Base-by-base conservation (phyloP, 2,888 invertebrate species). In the Polyploca ridens region DNA sequence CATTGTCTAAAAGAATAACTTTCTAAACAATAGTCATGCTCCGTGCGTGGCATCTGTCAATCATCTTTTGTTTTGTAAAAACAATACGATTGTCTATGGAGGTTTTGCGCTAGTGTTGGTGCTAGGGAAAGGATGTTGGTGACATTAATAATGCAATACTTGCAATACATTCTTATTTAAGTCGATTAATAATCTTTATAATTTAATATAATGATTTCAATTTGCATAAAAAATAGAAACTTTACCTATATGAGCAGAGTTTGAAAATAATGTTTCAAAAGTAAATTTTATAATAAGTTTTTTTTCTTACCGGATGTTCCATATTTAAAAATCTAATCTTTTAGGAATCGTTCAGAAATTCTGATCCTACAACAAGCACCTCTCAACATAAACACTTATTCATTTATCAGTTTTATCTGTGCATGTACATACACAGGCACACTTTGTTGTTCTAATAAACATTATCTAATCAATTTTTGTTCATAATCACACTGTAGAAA, bases 1-100 rank as follows among this genome's bases (percentile, higher is more conserved):
- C 41, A 74, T 75, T 78, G 75, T 77, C 70, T 67, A 67, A 71
- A 41, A 27, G 69, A 73, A 77, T 73, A 64, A 67, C 69, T 75
- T 69, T 72, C 71, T 63, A 71, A 49, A 78, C 79, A 79, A 79
- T 79, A 63, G 75, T 49, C 58, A 11, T 16, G 57, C 57, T 46
- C 62, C 71, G 66, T 74, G 69, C 66, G 66, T 69, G 63, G 66
- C 62, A 64, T 77, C 69, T 69, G 73, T 66, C 69, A 66, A 72
- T 73, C 71, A 69, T 69, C 73, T 73, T 75, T 77, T 80, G 74
- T 80, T 72, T 69, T 54, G 27, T 5, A 44, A 41, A 64, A 66
- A 79, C 80, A 78, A 78, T 75, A 68, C 71, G 64, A 57, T 62
- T 62, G 67, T 62, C 44, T 61, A 62, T 64, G 35, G 33, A 14